Evolutionary conservation across 2,797 vertebrate genomes (phyloP).

Genomic region (Graptemys geographica): DNA sequence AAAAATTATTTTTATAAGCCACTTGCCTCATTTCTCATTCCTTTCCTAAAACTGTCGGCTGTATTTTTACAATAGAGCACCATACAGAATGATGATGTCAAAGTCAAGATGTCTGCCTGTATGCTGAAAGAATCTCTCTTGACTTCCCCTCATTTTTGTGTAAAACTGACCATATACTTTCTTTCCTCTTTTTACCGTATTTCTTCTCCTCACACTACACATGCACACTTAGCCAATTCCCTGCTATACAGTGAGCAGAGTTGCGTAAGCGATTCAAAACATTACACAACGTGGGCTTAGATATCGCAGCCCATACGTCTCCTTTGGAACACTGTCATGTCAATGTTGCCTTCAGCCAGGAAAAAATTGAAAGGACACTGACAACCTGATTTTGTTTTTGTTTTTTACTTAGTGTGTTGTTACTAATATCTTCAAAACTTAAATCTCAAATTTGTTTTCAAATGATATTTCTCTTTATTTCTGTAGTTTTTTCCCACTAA

Average conservation of each 20-base stretch:
- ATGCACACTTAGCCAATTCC: accelerated
- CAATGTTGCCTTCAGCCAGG: accelerated
- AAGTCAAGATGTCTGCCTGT: neutral
- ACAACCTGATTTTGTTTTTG: accelerated
- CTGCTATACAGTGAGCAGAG: accelerated
- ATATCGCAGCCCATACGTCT: neutral
- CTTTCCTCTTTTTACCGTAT: neutral
- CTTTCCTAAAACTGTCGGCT: neutral
- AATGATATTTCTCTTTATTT: accelerated
- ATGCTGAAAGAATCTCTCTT: accelerated
- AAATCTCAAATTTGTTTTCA: neutral
- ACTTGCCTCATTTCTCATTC: neutral
- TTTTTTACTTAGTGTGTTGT: neutral
- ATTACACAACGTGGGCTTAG: neutral
- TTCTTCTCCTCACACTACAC: neutral
- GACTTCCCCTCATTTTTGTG: neutral
- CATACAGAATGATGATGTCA: neutral
- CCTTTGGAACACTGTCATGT: neutral
- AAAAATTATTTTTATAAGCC: neutral
- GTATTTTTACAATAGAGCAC: accelerated
- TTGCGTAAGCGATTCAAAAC: accelerated
- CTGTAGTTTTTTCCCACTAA: neutral
- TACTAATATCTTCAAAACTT: accelerated
- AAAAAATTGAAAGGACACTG: neutral
- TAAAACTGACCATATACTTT: neutral